Evolutionary conservation across 2,113 vertebrate genomes (phyloP).

Genomic region (Narcine bancroftii): DNA sequence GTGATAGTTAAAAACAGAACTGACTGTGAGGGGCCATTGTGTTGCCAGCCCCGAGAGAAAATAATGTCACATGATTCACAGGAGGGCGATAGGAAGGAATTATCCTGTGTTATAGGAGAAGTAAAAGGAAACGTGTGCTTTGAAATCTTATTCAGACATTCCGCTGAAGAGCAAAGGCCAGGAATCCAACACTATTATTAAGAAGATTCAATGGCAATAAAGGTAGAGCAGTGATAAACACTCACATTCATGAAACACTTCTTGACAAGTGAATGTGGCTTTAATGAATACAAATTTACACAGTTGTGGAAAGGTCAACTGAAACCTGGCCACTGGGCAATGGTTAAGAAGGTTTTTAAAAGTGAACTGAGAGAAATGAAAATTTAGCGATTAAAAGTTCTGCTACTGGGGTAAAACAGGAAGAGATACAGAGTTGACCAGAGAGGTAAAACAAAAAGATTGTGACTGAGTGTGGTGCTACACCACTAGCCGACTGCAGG

Average conservation of each 20-base stretch:
- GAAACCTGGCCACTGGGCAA: not conserved
- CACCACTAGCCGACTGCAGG: too few relatives aligned
- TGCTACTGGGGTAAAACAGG: not conserved
- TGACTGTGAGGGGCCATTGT: slow-evolving; percentile 20
- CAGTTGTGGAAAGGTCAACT: not conserved
- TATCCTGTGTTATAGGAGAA: not conserved
- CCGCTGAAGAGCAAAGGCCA: not conserved
- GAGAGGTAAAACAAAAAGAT: not conserved
- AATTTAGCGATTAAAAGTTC: not conserved
- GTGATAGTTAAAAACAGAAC: slow-evolving; percentile 1
- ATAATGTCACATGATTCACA: slow-evolving; percentile 25
- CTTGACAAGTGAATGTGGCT: not conserved
- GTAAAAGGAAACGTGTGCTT: not conserved
- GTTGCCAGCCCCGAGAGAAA: not conserved
- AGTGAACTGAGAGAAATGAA: not conserved
- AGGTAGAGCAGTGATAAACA: not conserved
- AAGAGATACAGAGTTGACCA: not conserved
- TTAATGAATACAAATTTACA: not conserved
- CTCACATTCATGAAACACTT: not conserved
- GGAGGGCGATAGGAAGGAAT: not conserved
- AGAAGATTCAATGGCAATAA: not conserved
- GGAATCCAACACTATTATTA: not conserved
- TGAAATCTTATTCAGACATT: not conserved
- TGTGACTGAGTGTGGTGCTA: too few relatives aligned
- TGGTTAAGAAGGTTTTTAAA: not conserved